A percentile compares a stretch with the other conserved stretches of the same genome.
Conservation (phyloP, 37 sponge, comb jelly and placozoan genomes). For the Axinella damicornis region DNA sequence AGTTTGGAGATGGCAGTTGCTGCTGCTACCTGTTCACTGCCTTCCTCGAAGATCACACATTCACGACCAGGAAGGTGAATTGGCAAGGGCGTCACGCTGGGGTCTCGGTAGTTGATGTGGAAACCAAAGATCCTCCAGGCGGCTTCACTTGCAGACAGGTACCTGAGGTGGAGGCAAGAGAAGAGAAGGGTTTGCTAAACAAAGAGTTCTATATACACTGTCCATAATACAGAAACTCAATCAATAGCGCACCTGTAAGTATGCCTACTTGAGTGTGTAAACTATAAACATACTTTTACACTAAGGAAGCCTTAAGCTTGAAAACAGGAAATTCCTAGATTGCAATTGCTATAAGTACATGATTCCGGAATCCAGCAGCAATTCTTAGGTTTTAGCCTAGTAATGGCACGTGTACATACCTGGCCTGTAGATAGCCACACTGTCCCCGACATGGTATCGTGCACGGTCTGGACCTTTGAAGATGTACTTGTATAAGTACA, state of each 20-base stretch:
- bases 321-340: no score
- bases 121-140: constrained; percentile 21
- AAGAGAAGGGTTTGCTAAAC: neutral
- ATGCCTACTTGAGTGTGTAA: no score
- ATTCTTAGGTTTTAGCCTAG: no score
- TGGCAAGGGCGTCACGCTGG: neutral
- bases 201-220: neutral
- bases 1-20: neutral
- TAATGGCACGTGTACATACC: no score
- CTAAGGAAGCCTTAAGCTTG: no score
- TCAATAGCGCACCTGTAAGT: no score
- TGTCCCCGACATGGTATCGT: neutral
- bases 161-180: no score
- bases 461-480: constrained; percentile 14
- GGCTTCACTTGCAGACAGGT: constrained; percentile 3
- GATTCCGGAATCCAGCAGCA: no score
- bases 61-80: neutral
- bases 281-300: no score
- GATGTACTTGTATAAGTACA: constrained; percentile 31
- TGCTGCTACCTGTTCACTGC: no score
- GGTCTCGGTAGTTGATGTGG: constrained; percentile 1
- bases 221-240: neutral
- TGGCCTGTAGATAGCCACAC: no score
- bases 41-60: neutral
- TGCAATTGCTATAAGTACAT: no score